Evolutionary conservation across 2,888 invertebrate genomes (phyloP), one percentile per base, ranked within the genome.

Genomic region (Chironomus tentans): DNA sequence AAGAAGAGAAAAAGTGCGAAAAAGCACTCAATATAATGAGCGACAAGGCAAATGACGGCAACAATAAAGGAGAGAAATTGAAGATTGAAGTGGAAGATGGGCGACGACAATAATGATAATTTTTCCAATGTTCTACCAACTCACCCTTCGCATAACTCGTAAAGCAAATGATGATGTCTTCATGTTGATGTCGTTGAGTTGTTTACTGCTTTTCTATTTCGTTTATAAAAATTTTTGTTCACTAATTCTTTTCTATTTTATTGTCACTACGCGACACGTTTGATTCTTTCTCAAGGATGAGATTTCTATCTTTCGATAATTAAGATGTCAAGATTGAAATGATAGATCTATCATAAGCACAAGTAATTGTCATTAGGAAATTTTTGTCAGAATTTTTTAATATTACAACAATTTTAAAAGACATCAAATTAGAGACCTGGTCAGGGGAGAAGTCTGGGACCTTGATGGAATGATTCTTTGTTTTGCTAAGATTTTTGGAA

Each of bases 111-210:
- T 56, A 18, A 15, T 56, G 56, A 56, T 56, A 56, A 68, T 22
- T 22, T n/a, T 22, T 65, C 24, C 7, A 65, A 22, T 18, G 24
- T 22, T 18, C 22, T 18, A 18, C 18, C 13, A 28, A 76, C 76
- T 76, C 47, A 76, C 76, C 76, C 76, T 72, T 73, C 76, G 68
- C 76, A 76, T 76, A 56, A 76, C 76, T 68, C 76, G 72, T 46
- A 76, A 73, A 2, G 76, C 71, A 48, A 76, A 76, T 68, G 72
- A 73, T 68, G 76, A 76, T 24, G 76, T 76, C 68, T 76, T 76
- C 76, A 76, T 76, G 68, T 15, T 73, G 56, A 62, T 68, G 56
- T 28, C 28, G 15, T 46, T 69, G 38, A 69, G 50, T n/a, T 62
- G 18, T 21, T 62, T 62, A 62, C 21, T 24, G 13, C 65, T 65